phyloP scores from a whole-genome alignment of 2,113 vertebrate species.

The Halichoeres trimaculatus region DNA sequence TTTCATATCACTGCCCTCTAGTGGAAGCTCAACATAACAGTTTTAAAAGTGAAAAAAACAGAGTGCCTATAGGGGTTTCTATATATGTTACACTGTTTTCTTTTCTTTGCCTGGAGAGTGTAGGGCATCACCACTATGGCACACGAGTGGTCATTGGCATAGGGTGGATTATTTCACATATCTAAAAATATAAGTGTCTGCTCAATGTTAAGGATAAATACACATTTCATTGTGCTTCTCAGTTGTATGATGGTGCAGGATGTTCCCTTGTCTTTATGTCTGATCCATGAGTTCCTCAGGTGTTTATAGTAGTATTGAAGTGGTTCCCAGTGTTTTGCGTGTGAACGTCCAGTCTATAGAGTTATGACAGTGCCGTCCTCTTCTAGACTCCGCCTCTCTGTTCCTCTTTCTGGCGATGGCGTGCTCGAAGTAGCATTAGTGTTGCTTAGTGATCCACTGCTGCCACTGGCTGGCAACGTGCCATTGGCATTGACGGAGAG shows the following conservation, averaged over 20 bases:
- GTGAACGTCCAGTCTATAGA: conserved; percentile 81
- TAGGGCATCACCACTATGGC: conserved; percentile 66
- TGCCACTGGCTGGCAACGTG: conserved; percentile 77
- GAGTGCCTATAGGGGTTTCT: conserved; percentile 44
- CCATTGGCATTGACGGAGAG: conserved; percentile 82
- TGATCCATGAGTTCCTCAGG: background rate
- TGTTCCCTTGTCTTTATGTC: background rate
- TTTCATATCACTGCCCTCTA: conserved; percentile 21
- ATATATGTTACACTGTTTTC: background rate
- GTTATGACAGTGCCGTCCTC: conserved; percentile 98
- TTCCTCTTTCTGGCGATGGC: conserved; percentile 67
- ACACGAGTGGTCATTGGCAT: conserved; percentile 57
- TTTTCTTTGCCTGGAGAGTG: background rate
- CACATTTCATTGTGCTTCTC: conserved; percentile 55
- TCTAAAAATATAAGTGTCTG: conserved; percentile 21
- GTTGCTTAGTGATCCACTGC: conserved; percentile 74
- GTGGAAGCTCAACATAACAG: conserved; percentile 34
- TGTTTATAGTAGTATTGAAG: background rate
- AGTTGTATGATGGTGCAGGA: conserved; percentile 1
- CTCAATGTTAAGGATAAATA: conserved; percentile 5
- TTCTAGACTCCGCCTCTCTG: conserved; percentile 84
- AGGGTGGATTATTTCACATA: conserved; percentile 19
- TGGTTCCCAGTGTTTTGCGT: conserved; percentile 48
- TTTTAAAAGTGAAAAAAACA: conserved; percentile 35
- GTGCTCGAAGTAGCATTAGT: conserved; percentile 36